Evolutionary conservation across 2,888 invertebrate species (phyloP), one percentile per base, ranked within the genome.

Genomic region (Didymodactylos carnosus): DNA sequence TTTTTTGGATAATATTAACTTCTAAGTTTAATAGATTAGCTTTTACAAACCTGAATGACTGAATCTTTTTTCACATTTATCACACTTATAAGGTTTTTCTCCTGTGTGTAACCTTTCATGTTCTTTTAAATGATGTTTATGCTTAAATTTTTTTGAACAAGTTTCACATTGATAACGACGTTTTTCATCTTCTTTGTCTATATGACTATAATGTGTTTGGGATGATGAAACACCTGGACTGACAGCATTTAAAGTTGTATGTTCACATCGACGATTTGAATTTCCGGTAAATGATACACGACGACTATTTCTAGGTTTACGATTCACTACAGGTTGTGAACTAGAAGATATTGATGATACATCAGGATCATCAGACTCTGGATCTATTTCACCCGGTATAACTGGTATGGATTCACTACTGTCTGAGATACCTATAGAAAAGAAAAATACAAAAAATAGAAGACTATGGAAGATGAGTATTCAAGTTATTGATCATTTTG

Each of bases 71-170:
- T 53, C 35, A 71, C 74, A 74, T 41, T 69, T 39, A 69, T 74
- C 74, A 39, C 74, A 74, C 35, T 51, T 71, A 19, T 71, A 74
- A 1, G 74, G 74, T 23, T 74, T 74, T 71, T 74, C 74, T 10
- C 74, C 74, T 1, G 74, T 74, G 51, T 74, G 74, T 27, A 74
- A 62, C 35, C 74, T 27, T 46, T 74, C 74, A 53, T 74, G 74
- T 40, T 74, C 74, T 71, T 74, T 74, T 40, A 74, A 39, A 41
- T 74, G 74, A 53, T 74, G 74, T 53, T 74, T 74, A 72, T 74
- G 74, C 62, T 74, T 74, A n/a, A 74, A 74, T 51, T 40, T 53
- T 71, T 74, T 74, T 14, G 71, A 51, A 72, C 74, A 74, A n/a
- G 62, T 62, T n/a, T 29, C 29, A 62, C 62, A 62, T 62, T 62